Conservation (phyloP, 1,140 invertebrate species). For the Drosophila equinoxialis region DNA sequence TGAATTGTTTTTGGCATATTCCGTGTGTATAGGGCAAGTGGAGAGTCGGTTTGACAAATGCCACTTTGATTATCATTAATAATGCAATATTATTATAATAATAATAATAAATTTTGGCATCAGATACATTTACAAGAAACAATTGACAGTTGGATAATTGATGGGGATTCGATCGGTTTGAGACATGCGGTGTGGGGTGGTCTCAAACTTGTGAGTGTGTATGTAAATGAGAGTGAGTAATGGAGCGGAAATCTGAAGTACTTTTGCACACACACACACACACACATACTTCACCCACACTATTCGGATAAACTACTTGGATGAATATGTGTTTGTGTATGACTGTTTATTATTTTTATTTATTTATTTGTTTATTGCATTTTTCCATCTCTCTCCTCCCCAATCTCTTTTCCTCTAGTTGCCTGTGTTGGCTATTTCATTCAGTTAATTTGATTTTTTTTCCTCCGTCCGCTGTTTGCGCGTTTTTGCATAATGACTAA, state of each 20-base stretch:
- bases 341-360: constrained; percentile 7
- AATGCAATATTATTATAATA: constrained; percentile 1
- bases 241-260: constrained; percentile 52
- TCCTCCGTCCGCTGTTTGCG: not conserved
- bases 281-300: constrained; percentile 28
- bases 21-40: too few species aligned
- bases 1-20: too few species aligned
- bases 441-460: constrained; percentile 21
- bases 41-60: too few species aligned
- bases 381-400: not conserved
- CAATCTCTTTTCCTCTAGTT: not conserved
- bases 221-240: constrained; percentile 34
- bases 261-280: constrained; percentile 17
- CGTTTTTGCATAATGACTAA: constrained; percentile 54
- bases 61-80: constrained; percentile 3
- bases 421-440: not conserved
- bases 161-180: not conserved
- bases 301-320: constrained; percentile 12
- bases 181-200: constrained; percentile 1
- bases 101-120: constrained; percentile 4
- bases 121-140: constrained; percentile 9
- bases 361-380: constrained; percentile 11
- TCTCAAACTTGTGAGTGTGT: not conserved
- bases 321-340: not conserved
- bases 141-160: constrained; percentile 13